Evolutionary conservation across 2,888 invertebrate genomes (phyloP), one percentile per base, ranked within the genome.

Genomic region (Notodonta dromedarius): DNA sequence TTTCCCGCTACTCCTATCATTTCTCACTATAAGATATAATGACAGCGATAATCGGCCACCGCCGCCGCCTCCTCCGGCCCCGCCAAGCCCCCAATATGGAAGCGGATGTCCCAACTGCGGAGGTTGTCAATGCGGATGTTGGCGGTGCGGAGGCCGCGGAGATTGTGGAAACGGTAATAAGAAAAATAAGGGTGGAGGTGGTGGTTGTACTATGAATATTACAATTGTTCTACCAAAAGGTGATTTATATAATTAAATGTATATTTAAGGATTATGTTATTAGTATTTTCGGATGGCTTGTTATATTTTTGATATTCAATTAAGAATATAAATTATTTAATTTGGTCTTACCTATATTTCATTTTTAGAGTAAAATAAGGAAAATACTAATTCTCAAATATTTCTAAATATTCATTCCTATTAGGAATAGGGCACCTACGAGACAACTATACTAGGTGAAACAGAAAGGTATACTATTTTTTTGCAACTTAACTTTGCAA

Each of bases 21-120:
- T 59, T 63, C 11, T 53, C 13, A 62, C 64, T 13, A 63, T 56
- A 13, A 60, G 58, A 7, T 60, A 70, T 9, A 65, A 59, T 14
- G 42, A 56, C 55, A 16, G 0, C 16, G 39, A 58, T 14, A 11
- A 40, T 3, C 11, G 9, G 11, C 5, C 48, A 4, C 52, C 46
- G 6, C 24, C 58, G 24, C 2, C 14, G 4, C 54, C 59, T 13
- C 57, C 39, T 5, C 56, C 56, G n/a, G 13, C 40, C n/a, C n/a
- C n/a, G 3, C 7, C n/a, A 16, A 46, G 46, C 42, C 35, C 42
- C 13, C 14, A 35, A 54, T 9, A 40, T n/a, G 44, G 59, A 12
- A 39, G 9, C 12, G 48, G 61, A 8, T 53, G 11, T 46, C n/a
- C 56, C n/a, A 60, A 54, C 40, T 59, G 55, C 58, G 51, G 60